Base-by-base conservation (phyloP, 2,113 vertebrate genomes). In the Ammodytes dubius region DNA sequence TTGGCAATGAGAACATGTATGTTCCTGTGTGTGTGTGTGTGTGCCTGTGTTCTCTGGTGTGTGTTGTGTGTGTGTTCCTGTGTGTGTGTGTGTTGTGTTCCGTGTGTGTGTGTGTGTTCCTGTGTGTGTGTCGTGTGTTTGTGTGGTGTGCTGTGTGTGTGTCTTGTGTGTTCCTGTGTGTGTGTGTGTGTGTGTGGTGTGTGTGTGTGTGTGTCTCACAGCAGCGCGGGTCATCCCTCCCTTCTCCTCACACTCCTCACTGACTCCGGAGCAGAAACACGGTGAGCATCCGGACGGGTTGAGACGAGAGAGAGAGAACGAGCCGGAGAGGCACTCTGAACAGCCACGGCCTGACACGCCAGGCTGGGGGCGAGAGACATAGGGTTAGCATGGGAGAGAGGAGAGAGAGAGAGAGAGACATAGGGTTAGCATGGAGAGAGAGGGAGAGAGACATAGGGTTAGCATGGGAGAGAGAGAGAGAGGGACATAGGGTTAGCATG, bases 251-350 rank as follows among this genome's bases (percentile, higher is more conserved):
- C 98, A 99, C 57, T 88, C 70, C 0, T 63, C 72, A 0, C 96
- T 96, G 11, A 97, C 82, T 8, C 98, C 97, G 0, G 94, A 99
- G 87, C 98, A 99, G 94, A 97, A 99, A 83, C 98, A 99, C 0
- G 84, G 93, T 10, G 88, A 95, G 86, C 98, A 99, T 0, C 98
- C 98, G 0, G 87, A 73, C 0, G 95, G 89, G 68, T 95, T 92
- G 4, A 85, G 73, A 0, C 68, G 60, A 0, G 79, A 93, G 14
- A 99, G 91, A 58, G 94, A 96, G 6, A 97, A 99, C 50, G 95
- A 94, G 40, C 98, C 97, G 0, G 70, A 78, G 27, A 93, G 94
- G 56, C 98, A 99, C 79, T 97, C 93, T 35, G 94, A 94, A 89
- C 98, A 99, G 7, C 93, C 95, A 0, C 91, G 93, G 0, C 98